phyloP scores from a whole-genome alignment of 2,113 vertebrate genomes.

The Ondatra zibethicus region DNA sequence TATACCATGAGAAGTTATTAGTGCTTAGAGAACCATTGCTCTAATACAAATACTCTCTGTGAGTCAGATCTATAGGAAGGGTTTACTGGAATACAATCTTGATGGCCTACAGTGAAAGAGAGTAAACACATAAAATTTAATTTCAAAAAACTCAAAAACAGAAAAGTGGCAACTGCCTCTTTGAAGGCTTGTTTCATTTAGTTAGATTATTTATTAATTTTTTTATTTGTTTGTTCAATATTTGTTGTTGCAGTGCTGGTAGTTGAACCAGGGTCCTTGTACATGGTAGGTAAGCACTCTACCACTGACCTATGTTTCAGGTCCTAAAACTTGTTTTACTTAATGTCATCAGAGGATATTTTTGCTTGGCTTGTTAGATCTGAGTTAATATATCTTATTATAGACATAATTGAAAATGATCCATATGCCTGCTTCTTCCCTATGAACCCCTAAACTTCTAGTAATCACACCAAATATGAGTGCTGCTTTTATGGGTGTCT shows the following conservation, averaged over 20 bases:
- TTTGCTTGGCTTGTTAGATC: neutral
- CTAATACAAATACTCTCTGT: slow-evolving; percentile 3
- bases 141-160: slow-evolving; percentile 14
- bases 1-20: neutral
- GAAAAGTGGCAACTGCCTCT: neutral
- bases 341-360: slow-evolving; percentile 6
- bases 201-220: neutral
- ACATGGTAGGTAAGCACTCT: neutral
- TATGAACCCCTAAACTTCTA: neutral
- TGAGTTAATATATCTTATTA: slow-evolving; percentile 4
- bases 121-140: slow-evolving; percentile 25
- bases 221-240: neutral
- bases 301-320: neutral
- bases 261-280: neutral
- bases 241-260: neutral
- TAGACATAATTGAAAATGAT: slow-evolving; percentile 7
- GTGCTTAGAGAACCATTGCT: neutral
- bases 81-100: neutral
- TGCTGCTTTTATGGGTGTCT: neutral
- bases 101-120: neutral
- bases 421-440: neutral
- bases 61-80: slow-evolving; percentile 26
- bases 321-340: slow-evolving; percentile 27
- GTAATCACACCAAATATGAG: neutral
- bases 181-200: neutral